phyloP scores from a whole-genome alignment of 2,113 vertebrate genomes.

The Synodontis membranacea region DNA sequence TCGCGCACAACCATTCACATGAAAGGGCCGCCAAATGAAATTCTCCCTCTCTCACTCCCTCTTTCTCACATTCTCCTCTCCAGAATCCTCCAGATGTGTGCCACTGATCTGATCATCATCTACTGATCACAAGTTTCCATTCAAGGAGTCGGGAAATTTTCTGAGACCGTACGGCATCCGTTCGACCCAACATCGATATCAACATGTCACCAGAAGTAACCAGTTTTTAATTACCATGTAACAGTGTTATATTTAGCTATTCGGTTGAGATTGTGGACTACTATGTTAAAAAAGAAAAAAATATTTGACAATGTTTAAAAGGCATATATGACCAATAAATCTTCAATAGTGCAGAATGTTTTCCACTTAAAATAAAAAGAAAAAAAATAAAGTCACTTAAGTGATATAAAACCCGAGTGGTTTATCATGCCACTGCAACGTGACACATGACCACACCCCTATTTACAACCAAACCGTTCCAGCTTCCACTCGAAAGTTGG shows the following conservation, averaged over 20 bases:
- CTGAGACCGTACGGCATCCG: neutral
- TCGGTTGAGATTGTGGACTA: neutral
- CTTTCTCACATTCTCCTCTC: neutral
- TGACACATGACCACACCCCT: neutral
- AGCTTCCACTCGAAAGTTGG: neutral
- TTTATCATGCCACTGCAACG: neutral
- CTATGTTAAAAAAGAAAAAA: neutral
- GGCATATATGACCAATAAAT: no score
- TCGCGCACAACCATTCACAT: constrained; percentile 37
- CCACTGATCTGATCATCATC: neutral
- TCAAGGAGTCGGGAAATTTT: neutral
- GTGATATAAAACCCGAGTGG: neutral
- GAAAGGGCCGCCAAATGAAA: constrained; percentile 35
- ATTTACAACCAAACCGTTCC: neutral
- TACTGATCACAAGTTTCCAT: neutral
- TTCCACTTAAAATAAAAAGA: neutral
- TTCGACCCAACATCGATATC: neutral
- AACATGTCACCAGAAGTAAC: neutral
- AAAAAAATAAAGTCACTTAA: neutral
- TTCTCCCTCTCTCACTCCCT: neutral
- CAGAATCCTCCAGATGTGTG: neutral
- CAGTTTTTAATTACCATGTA: neutral
- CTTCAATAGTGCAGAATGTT: neutral
- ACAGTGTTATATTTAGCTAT: neutral
- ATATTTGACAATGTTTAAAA: no score